These are phyloP conservation scores for Aphaenogaster floridana DNA, from an alignment of 1,140 invertebrate species.

Conservation along the genomic window DNA sequence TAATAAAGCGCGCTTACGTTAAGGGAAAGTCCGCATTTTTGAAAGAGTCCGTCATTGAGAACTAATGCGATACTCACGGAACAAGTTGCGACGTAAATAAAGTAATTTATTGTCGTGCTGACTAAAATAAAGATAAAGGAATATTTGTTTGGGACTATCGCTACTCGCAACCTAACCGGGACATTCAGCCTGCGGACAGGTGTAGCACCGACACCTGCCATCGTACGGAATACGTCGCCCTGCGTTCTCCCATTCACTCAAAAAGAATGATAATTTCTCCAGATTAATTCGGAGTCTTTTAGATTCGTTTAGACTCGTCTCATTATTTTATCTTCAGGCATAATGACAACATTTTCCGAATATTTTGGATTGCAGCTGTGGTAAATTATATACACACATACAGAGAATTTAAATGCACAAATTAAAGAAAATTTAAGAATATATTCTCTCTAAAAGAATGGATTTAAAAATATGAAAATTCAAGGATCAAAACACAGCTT, in stretches of 20 bases:
- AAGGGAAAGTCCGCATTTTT: constrained; percentile 7
- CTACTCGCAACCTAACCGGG: constrained; percentile 67
- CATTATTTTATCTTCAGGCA: neutral
- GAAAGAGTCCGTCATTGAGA: constrained; percentile 8
- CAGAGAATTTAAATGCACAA: neutral
- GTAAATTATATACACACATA: neutral
- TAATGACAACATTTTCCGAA: neutral
- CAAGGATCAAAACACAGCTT: neutral
- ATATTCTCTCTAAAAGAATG: no score
- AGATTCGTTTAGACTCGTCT: neutral
- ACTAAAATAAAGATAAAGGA: constrained; percentile 45
- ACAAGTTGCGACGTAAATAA: constrained; percentile 3
- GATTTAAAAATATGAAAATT: neutral
- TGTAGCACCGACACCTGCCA: constrained; percentile 80
- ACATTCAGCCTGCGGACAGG: constrained; percentile 76
- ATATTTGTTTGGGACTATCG: constrained; percentile 54
- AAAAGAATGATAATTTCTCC: constrained; percentile 45
- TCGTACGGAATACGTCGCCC: constrained; percentile 45
- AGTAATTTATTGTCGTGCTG: constrained; percentile 36
- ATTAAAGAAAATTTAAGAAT: neutral
- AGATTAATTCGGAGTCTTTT: constrained; percentile 9
- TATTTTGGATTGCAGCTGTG: neutral
- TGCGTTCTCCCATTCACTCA: constrained; percentile 37
- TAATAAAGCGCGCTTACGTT: constrained; percentile 33
- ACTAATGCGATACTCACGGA: neutral